These are phyloP conservation scores for Garra rufa DNA, from an alignment of 2,113 vertebrate species.

Conservation along the genomic window DNA sequence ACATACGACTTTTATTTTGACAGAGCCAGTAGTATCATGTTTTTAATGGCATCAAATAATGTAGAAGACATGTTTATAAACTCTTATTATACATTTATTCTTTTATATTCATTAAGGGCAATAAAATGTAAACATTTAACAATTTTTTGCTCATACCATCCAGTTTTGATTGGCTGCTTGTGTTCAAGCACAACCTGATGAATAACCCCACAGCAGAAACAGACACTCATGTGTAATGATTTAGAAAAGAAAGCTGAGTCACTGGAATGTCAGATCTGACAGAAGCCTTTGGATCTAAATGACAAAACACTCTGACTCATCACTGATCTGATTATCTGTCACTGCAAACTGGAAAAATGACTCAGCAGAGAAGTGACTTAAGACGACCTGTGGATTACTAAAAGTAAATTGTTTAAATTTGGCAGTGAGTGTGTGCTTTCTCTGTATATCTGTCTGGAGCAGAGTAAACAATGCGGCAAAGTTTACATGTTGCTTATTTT, in stretches of 20 bases:
- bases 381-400: not conserved
- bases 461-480: not conserved
- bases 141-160: not conserved
- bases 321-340: conserved; percentile 8
- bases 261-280: not conserved
- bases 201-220: not conserved
- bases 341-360: conserved; percentile 2
- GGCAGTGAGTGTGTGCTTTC: not conserved
- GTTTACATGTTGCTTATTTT: not conserved
- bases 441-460: not conserved
- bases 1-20: not conserved
- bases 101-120: not conserved
- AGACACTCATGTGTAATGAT: not conserved
- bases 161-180: not conserved
- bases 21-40: not conserved
- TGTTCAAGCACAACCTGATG: not conserved
- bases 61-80: not conserved
- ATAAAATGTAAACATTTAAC: not conserved
- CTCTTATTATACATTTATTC: not conserved
- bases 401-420: not conserved
- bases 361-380: not conserved
- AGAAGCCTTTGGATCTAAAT: conserved; percentile 1
- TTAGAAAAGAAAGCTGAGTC: conserved; percentile 4
- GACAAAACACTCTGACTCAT: conserved; percentile 29
- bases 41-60: not conserved